Conservation (phyloP, 2,888 invertebrate species). For the Andrena bicolor region DNA sequence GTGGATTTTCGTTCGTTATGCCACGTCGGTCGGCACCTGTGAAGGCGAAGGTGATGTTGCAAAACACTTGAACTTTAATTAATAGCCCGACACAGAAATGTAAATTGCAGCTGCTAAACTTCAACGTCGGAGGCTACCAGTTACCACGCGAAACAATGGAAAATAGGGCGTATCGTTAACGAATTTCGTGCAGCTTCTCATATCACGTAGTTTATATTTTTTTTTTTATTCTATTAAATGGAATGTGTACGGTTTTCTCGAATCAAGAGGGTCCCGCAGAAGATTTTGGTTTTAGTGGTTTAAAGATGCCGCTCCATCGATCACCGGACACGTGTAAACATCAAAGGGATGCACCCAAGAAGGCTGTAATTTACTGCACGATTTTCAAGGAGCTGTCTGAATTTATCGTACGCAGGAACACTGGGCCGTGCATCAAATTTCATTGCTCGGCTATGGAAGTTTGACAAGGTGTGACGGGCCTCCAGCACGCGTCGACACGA, state of each 20-base stretch:
- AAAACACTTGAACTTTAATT: neutral
- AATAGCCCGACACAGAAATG: neutral
- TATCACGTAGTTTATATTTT: too few relatives aligned
- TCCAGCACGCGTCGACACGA: conserved; percentile 73
- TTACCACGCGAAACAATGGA: neutral
- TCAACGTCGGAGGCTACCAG: neutral
- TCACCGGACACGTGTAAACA: conserved; percentile 55
- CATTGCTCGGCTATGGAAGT: conserved; percentile 66
- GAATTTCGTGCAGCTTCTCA: too few relatives aligned
- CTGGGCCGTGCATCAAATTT: conserved; percentile 50
- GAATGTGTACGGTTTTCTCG: neutral
- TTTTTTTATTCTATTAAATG: too few relatives aligned
- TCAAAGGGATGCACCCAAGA: conserved; percentile 34
- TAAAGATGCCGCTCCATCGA: neutral
- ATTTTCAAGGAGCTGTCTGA: conserved; percentile 57
- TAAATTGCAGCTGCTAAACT: neutral
- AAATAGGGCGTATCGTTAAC: neutral
- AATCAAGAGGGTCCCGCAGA: neutral
- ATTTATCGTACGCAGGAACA: conserved; percentile 47
- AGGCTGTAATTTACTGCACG: conserved; percentile 48
- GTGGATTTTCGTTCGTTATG: conserved; percentile 30
- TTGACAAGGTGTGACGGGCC: conserved; percentile 77
- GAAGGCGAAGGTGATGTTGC: conserved; percentile 9
- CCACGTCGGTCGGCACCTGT: conserved; percentile 25
- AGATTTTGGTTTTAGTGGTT: neutral